These are phyloP conservation scores for Microcebus griseorufus DNA, from an alignment of 2,113 vertebrate genomes.

Conservation along the genomic window DNA sequence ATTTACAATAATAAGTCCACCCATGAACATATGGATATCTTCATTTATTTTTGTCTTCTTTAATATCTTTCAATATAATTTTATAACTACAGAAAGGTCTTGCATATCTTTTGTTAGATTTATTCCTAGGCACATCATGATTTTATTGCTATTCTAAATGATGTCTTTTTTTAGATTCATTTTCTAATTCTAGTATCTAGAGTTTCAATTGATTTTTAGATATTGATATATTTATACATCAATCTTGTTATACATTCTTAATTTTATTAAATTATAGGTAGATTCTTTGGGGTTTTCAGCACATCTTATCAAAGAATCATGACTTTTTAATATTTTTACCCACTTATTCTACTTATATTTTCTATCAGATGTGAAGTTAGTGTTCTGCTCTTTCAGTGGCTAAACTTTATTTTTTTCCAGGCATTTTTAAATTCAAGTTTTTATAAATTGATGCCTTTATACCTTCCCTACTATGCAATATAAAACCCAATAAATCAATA, in stretches of 20 bases:
- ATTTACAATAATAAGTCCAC: neutral
- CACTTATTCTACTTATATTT: neutral
- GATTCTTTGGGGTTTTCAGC: neutral
- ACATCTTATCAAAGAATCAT: neutral
- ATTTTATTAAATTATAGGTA: neutral
- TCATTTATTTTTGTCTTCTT: neutral
- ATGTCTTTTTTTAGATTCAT: neutral
- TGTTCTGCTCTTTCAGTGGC: neutral
- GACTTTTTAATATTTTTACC: neutral
- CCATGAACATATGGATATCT: neutral
- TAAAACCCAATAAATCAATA: neutral
- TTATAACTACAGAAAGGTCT: neutral
- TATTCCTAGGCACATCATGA: neutral
- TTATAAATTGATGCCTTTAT: neutral
- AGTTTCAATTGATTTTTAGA: neutral
- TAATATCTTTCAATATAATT: neutral
- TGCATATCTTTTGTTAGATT: neutral
- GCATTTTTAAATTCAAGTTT: slow-evolving; percentile 3
- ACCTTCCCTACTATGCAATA: neutral
- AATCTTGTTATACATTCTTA: neutral
- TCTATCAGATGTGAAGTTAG: neutral
- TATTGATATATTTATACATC: neutral
- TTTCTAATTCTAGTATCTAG: neutral
- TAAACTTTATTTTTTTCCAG: neutral
- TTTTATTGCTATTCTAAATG: neutral